These are phyloP conservation scores for Antheraea pernyi DNA, from an alignment of 1,140 invertebrate species.

Conservation along the genomic window DNA sequence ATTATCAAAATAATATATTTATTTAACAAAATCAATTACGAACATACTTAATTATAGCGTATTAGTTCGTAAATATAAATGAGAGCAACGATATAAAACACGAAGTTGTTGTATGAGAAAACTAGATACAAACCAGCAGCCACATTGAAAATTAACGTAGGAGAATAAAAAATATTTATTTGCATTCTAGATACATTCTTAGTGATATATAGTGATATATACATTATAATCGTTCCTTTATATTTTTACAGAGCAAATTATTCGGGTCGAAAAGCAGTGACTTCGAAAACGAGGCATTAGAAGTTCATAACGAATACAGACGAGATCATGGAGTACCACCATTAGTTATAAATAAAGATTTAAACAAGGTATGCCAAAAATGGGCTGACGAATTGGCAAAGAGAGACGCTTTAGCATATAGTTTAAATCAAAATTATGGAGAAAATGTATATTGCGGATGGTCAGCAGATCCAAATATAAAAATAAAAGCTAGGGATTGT, in stretches of 20 bases:
- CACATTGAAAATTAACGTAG: no score
- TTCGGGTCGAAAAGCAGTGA: constrained; percentile 60
- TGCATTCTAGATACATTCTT: no score
- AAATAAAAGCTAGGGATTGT: constrained; percentile 83
- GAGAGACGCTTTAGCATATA: constrained; percentile 83
- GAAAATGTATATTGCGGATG: constrained; percentile 84
- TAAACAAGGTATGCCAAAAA: constrained; percentile 82
- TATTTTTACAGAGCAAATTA: constrained; percentile 55
- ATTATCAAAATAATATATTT: background rate
- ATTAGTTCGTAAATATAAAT: background rate
- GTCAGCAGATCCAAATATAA: constrained; percentile 83
- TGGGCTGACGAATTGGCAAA: constrained; percentile 89
- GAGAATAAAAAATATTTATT: no score
- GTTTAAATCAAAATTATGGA: constrained; percentile 81
- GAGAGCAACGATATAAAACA: background rate
- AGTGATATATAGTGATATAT: no score
- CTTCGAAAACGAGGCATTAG: constrained; percentile 83
- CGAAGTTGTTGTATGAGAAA: background rate
- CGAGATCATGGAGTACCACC: constrained; percentile 84
- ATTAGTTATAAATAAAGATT: constrained; percentile 69
- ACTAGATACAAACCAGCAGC: no score
- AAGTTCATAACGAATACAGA: constrained; percentile 89
- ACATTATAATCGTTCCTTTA: background rate
- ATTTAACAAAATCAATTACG: background rate
- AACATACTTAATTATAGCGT: no score